Base-by-base conservation (phyloP, 2,113 vertebrate genomes). In the Microtus ochrogaster region DNA sequence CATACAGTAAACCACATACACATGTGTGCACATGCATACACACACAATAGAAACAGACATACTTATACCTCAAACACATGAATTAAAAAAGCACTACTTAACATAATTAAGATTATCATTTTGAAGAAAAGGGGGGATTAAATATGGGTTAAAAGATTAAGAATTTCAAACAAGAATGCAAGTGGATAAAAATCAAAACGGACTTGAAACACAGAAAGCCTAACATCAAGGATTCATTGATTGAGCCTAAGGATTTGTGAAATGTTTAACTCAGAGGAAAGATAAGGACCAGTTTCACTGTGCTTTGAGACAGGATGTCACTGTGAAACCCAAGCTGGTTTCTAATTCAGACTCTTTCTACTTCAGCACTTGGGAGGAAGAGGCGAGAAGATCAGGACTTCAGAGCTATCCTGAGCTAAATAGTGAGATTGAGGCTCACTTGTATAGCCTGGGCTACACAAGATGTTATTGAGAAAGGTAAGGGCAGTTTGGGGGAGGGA, bases 81-180 rank as follows among this genome's bases (percentile, higher is more conserved):
- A 82, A 89, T 61, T 84, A 92, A 4, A 49, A 90, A 19, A 91
- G 78, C 83, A 79, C 4, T 9, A 68, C 19, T 90, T 81, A 73
- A 96, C 92, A 95, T 68, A 84, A 91, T 92, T 90, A 52, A 89
- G 17, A 65, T 82, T 91, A 92, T 73, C 66, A 24, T 65, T 66
- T 84, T 92, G 90, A 95, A 68, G 24, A 72, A 92, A 81, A 90
- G 63, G 49, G 65, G 41, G n/a, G 55, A 72, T 22, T n/a, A 33
- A 36, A n/a, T 90, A 88, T 39, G 0, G 21, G 55, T 73, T 94
- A 66, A 90, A 91, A 93, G 19, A 79, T 88, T 94, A 96, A 89
- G 66, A 79, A 52, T 88, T 90, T 92, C 33, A 90, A 89, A 13
- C 74, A 58, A 87, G 52, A 96, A 82, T 16, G 73, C 26, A 55